A percentile compares a stretch with the other conserved stretches of the same genome.
Conservation (phyloP, 2,888 invertebrate genomes). For the Agrotis ipsilon region DNA sequence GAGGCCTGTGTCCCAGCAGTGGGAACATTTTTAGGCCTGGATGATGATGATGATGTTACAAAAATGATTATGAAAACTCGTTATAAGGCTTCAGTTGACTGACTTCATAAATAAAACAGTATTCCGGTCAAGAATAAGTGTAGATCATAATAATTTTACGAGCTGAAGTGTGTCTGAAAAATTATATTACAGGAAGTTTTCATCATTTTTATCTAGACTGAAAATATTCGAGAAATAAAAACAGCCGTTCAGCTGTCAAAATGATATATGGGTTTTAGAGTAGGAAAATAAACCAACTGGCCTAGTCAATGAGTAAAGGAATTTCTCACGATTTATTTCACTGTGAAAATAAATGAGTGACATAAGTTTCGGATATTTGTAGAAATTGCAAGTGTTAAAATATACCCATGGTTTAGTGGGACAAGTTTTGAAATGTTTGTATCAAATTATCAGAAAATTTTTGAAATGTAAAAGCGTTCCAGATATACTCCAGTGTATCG, state of each 20-base stretch:
- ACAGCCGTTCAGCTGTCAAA: slow-evolving; percentile 39
- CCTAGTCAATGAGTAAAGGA: neutral
- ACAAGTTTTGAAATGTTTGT: no score
- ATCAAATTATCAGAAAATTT: no score
- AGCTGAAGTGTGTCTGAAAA: slow-evolving; percentile 20
- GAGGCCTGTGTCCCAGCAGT: no score
- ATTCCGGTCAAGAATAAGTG: slow-evolving; percentile 1
- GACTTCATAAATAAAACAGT: slow-evolving; percentile 30
- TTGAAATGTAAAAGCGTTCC: no score
- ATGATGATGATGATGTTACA: no score
- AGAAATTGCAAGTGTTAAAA: no score
- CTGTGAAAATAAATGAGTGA: neutral
- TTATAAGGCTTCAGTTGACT: neutral
- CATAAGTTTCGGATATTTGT: no score
- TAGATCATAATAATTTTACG: slow-evolving; percentile 32
- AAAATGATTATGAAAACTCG: no score
- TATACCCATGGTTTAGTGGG: no score
- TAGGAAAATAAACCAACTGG: slow-evolving; percentile 30
- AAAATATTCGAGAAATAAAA: slow-evolving; percentile 19
- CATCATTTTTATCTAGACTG: slow-evolving; percentile 36
- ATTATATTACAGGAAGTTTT: slow-evolving; percentile 42
- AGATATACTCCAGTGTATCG: no score
- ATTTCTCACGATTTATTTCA: neutral
- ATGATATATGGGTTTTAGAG: slow-evolving; percentile 31
- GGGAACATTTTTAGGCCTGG: no score